Conservation (phyloP, 2,888 invertebrate species). For the Acanthosoma haemorrhoidale region DNA sequence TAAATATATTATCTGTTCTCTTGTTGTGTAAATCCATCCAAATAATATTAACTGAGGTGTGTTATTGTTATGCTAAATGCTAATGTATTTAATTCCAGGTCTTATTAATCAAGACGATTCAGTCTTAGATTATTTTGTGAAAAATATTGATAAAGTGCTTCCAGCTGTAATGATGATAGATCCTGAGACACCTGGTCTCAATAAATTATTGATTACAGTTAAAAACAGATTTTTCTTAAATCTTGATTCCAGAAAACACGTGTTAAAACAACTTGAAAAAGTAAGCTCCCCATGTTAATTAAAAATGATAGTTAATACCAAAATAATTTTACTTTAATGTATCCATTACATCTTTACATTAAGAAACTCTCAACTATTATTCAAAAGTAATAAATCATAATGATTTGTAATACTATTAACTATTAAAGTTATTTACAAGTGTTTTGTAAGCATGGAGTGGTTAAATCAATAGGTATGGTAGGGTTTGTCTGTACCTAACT, state of each 20-base stretch:
- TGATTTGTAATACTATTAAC: too few species aligned
- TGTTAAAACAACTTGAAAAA: conserved; percentile 11
- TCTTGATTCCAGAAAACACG: neutral
- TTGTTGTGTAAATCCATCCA: neutral
- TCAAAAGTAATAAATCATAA: too few species aligned
- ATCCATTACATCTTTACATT: too few species aligned
- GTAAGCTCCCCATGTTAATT: too few species aligned
- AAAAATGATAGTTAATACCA: too few species aligned
- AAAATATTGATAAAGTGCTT: conserved; percentile 2
- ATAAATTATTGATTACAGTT: neutral
- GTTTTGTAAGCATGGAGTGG: too few species aligned
- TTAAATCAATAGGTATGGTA: too few species aligned
- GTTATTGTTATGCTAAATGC: neutral
- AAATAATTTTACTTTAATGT: too few species aligned
- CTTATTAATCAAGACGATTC: neutral
- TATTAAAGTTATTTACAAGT: too few species aligned
- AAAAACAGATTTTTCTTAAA: conserved; percentile 4
- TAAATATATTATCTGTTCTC: too few species aligned
- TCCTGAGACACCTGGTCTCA: neutral
- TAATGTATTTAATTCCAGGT: neutral
- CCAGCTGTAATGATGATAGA: neutral
- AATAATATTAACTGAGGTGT: neutral
- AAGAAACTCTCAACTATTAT: too few species aligned
- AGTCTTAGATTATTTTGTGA: neutral
- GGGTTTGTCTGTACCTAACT: too few species aligned